A percentile compares a stretch with the other conserved stretches of the same genome.
Conservation (phyloP, 2,797 vertebrate genomes). For the Fistularia commersonii region DNA sequence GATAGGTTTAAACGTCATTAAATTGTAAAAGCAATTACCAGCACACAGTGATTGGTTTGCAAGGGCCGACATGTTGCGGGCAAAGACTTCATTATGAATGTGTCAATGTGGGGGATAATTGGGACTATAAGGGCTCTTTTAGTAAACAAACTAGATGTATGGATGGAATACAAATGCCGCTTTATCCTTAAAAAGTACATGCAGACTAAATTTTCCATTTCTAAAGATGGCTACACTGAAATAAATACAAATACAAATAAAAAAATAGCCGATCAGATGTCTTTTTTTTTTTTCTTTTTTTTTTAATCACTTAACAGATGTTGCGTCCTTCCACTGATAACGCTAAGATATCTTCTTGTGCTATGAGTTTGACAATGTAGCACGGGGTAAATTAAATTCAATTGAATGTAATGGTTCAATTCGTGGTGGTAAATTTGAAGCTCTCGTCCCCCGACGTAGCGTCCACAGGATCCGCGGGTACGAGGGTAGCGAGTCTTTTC, state of each 20-base stretch:
- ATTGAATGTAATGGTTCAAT: slow-evolving; percentile 39
- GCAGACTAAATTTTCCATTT: too few relatives aligned
- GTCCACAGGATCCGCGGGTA: slow-evolving; percentile 13
- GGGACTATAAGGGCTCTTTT: slow-evolving; percentile 13
- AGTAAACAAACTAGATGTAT: not conserved
- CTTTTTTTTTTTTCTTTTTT: too few relatives aligned
- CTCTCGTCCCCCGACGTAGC: slow-evolving; percentile 9
- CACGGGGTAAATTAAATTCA: too few relatives aligned
- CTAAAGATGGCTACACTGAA: too few relatives aligned
- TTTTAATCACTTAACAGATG: too few relatives aligned
- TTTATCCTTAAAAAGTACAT: not conserved
- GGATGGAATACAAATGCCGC: not conserved
- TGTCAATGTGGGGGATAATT: slow-evolving; percentile 18
- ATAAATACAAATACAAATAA: too few relatives aligned
- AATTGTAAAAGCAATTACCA: slow-evolving; percentile 74
- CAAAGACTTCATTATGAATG: slow-evolving; percentile 47
- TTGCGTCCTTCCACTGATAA: too few relatives aligned
- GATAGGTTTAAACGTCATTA: slow-evolving; percentile 74
- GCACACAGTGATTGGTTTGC: slow-evolving; percentile 64
- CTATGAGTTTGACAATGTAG: too few relatives aligned
- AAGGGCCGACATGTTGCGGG: slow-evolving; percentile 41
- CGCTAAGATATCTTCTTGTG: too few relatives aligned
- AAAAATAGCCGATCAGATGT: too few relatives aligned
- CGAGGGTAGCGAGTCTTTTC: slow-evolving; percentile 6
- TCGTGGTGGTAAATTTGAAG: slow-evolving; percentile 20